A percentile compares a stretch with the other conserved stretches of the same genome.
These are phyloP conservation scores for Nemapogon koenigi DNA, from an alignment of 2,888 invertebrate species.

Conservation along the genomic window DNA sequence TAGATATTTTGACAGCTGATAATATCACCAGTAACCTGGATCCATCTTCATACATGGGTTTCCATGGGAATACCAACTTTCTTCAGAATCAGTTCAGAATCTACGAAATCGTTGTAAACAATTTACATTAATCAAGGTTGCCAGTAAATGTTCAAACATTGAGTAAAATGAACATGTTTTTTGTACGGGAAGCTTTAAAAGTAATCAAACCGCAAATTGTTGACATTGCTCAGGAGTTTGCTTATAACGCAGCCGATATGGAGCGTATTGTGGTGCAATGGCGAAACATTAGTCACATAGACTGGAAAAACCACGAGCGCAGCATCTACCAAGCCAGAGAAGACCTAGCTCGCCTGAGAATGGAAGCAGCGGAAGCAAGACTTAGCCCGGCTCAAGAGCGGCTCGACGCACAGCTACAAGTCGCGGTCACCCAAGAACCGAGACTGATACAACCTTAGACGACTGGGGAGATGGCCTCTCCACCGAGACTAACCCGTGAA, in stretches of 20 bases:
- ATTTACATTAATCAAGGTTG: constrained; percentile 10
- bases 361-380: too few species aligned
- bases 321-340: too few species aligned
- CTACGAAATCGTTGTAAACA: constrained; percentile 10
- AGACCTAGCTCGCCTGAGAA: too few species aligned
- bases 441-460: too few species aligned
- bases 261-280: neutral
- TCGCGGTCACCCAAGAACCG: too few species aligned
- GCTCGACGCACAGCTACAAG: too few species aligned
- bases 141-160: constrained; percentile 5
- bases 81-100: constrained; percentile 6
- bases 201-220: constrained; percentile 3
- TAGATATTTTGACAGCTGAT: constrained; percentile 10
- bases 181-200: constrained; percentile 7
- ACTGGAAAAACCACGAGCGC: neutral
- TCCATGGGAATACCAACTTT: constrained; percentile 8
- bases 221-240: neutral
- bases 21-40: constrained; percentile 2
- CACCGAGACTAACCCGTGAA: too few species aligned
- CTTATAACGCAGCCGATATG: neutral
- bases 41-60: constrained; percentile 4
- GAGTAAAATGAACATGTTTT: constrained; percentile 8
- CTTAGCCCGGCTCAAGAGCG: too few species aligned
- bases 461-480: too few species aligned
- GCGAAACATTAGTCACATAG: neutral